phyloP scores from a whole-genome alignment of 2,113 vertebrate species.

The Geococcyx californianus region DNA sequence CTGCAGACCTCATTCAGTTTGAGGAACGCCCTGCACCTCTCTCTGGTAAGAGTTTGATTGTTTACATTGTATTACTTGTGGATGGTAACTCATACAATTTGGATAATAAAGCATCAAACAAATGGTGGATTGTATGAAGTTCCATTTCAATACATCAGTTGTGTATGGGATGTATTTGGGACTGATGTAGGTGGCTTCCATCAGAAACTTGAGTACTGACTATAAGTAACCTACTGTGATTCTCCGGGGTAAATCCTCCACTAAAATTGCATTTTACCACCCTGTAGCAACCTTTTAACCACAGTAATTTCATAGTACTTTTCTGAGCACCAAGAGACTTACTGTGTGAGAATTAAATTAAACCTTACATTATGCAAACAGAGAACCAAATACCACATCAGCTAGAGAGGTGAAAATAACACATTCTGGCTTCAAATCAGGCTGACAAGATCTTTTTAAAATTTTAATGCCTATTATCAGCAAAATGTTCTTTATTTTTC shows the following conservation, averaged over 20 bases:
- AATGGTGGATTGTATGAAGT: not conserved
- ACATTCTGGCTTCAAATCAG: not conserved
- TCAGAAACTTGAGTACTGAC: not conserved
- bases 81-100: not conserved
- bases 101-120: not conserved
- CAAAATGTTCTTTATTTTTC: not conserved
- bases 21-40: slow-evolving; percentile 78
- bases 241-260: not conserved
- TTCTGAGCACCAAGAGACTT: not conserved
- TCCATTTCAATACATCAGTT: not conserved
- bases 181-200: not conserved
- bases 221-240: not conserved
- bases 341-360: not conserved
- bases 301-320: not conserved
- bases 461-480: not conserved
- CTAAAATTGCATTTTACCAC: not conserved
- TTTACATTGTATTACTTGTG: not conserved
- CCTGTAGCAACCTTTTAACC: not conserved
- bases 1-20: slow-evolving; percentile 90
- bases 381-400: not conserved
- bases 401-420: not conserved
- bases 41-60: slow-evolving; percentile 59
- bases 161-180: not conserved
- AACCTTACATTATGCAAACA: not conserved
- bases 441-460: not conserved